phyloP scores from a whole-genome alignment of 64 coral and sea anemone genomes.

The Dendrophyllia cribrosa region DNA sequence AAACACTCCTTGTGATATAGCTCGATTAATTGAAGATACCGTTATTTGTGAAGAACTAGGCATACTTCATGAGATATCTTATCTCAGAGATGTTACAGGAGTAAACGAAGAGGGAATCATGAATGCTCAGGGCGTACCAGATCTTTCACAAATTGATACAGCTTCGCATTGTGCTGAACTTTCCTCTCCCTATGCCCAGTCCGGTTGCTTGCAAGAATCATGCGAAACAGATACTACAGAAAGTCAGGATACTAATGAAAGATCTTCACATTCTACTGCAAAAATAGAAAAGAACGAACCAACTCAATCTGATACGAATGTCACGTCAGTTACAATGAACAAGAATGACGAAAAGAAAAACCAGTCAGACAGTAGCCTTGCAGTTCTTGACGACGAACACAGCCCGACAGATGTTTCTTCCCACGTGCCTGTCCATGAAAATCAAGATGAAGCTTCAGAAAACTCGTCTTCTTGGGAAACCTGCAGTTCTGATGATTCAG shows the following conservation, averaged over 20 bases:
- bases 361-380: slow-evolving; percentile 55
- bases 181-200: slow-evolving; percentile 46
- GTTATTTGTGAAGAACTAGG: slow-evolving; percentile 71
- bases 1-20: slow-evolving; percentile 72
- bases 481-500: slow-evolving; percentile 66
- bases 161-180: slow-evolving; percentile 55
- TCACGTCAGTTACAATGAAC: slow-evolving; percentile 54
- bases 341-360: slow-evolving; percentile 71
- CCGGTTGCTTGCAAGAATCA: slow-evolving; percentile 58
- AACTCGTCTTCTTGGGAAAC: slow-evolving; percentile 64
- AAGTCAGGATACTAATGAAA: slow-evolving; percentile 41
- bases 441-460: slow-evolving; percentile 52
- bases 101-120: slow-evolving; percentile 60
- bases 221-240: slow-evolving; percentile 54
- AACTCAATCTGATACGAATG: slow-evolving; percentile 63
- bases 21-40: slow-evolving; percentile 77
- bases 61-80: slow-evolving; percentile 64
- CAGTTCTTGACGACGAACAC: slow-evolving; percentile 68
- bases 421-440: slow-evolving; percentile 59
- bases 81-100: slow-evolving; percentile 61
- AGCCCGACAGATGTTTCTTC: slow-evolving; percentile 61
- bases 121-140: slow-evolving; percentile 38
- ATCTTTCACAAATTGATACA: slow-evolving; percentile 32
- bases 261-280: slow-evolving; percentile 45
- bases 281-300: slow-evolving; percentile 51